A percentile compares a stretch with the other conserved stretches of the same genome.
These are phyloP conservation scores for Heliconius melpomene DNA, from an alignment of 1,140 invertebrate species.

Conservation along the genomic window DNA sequence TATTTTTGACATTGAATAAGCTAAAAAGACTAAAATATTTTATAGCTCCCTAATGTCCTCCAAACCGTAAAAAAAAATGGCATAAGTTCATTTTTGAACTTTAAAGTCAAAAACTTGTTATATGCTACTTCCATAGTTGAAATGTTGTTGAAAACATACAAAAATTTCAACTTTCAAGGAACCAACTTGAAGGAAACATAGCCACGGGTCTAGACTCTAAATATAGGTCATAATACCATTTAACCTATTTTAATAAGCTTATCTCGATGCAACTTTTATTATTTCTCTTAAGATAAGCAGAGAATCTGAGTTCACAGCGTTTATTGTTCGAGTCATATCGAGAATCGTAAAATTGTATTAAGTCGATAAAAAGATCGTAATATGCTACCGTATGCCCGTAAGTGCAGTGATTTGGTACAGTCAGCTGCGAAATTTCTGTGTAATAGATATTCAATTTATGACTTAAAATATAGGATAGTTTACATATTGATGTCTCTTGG, in stretches of 20 bases:
- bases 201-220: not conserved
- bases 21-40: not conserved
- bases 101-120: constrained; percentile 3
- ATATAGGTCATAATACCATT: constrained; percentile 5
- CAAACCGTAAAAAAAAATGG: not conserved
- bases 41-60: not conserved
- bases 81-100: not conserved
- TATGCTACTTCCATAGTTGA: not conserved
- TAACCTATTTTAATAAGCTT: constrained; percentile 5
- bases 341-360: constrained; percentile 51
- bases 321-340: constrained; percentile 44
- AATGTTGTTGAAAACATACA: not conserved
- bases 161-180: not conserved
- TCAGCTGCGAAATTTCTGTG: constrained; percentile 5
- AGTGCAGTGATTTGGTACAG: constrained; percentile 42
- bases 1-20: not conserved
- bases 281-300: constrained; percentile 31
- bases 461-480: not conserved
- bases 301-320: constrained; percentile 32
- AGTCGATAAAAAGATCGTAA: constrained; percentile 48
- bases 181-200: not conserved
- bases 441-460: not conserved
- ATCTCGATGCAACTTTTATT: constrained; percentile 35
- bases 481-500: not conserved
- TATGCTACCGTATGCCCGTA: constrained; percentile 41